Evolutionary conservation across 2,888 invertebrate genomes (phyloP).

Genomic region (Leptothorax acervorum): DNA sequence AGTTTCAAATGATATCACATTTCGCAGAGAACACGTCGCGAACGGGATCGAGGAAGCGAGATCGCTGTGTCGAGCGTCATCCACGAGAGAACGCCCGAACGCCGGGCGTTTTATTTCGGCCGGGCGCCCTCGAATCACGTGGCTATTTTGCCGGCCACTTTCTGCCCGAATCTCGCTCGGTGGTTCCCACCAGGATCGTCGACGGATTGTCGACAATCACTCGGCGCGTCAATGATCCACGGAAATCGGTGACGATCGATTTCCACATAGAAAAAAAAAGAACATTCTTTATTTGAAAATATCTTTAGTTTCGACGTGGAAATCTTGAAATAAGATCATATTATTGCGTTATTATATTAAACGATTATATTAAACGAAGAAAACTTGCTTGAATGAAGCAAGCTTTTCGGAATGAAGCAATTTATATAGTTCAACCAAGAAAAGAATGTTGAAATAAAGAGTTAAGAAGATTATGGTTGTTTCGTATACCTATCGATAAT

Average conservation of each 20-base stretch:
- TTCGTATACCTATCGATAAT: no score
- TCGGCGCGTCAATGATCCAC: background rate
- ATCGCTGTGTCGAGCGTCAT: background rate
- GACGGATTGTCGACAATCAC: background rate
- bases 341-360: no score
- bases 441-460: no score
- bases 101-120: slow-evolving; percentile 25
- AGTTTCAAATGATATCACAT: background rate
- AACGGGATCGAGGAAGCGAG: background rate
- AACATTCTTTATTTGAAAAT: no score
- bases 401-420: no score
- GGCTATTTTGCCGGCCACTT: background rate
- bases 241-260: background rate
- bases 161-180: background rate
- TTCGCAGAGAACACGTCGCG: background rate
- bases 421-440: no score
- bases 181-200: background rate
- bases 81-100: background rate
- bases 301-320: no score
- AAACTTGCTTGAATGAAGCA: no score
- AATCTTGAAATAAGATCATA: no score
- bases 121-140: background rate
- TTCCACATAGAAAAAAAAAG: no score
- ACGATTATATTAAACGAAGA: no score
- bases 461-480: no score